Percentiles rank a stretch among this genome's conserved stretches.
phyloP scores from a whole-genome alignment of 1,140 invertebrate species.

The Aphis gossypii region DNA sequence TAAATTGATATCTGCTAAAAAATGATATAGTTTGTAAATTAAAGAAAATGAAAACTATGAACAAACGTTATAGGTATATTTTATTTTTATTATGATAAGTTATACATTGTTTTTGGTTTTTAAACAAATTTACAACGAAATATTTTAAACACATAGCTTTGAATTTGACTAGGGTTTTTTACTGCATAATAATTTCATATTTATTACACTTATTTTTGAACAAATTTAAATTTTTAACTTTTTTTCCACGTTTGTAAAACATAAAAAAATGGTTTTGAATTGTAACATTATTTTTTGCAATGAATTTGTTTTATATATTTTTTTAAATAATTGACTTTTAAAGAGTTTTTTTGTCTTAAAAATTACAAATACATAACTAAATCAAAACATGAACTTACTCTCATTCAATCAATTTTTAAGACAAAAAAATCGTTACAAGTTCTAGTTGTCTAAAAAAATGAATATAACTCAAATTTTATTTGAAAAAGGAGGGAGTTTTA shows the following conservation, averaged over 20 bases:
- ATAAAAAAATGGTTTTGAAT: background rate
- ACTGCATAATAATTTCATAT: background rate
- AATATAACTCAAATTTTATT: background rate
- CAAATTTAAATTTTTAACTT: background rate
- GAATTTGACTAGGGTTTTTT: background rate
- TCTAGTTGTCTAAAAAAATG: background rate
- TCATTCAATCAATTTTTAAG: background rate
- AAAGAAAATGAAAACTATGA: background rate
- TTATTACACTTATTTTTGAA: background rate
- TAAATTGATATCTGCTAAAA: background rate
- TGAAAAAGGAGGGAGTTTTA: background rate
- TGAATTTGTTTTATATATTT: too few relatives aligned
- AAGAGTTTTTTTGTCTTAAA: background rate
- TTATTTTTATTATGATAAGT: background rate
- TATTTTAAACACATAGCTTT: background rate
- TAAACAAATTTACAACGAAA: background rate
- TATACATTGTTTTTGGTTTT: background rate
- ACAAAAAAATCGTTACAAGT: background rate
- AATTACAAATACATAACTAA: background rate
- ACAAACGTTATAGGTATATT: background rate
- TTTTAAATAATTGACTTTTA: too few relatives aligned
- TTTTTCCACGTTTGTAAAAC: background rate
- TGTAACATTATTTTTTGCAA: background rate
- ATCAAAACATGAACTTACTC: background rate
- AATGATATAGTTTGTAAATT: background rate